Base-by-base conservation (phyloP, 2,888 invertebrate genomes). In the Temnothorax ravouxi region DNA sequence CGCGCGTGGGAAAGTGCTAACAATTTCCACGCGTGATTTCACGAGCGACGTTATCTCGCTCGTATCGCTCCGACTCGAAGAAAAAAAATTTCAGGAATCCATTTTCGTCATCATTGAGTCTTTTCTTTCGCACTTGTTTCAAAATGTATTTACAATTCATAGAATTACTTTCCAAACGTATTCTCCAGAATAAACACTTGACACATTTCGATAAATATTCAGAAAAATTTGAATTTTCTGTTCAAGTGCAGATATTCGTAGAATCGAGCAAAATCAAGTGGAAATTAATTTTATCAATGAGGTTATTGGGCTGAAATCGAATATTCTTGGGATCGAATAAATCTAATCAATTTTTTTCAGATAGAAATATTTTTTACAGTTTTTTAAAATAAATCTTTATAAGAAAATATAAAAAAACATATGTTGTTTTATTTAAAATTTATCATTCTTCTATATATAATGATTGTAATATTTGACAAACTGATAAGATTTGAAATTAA, bases 11-110 rank as follows among this genome's bases (percentile, higher is more conserved):
- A 80, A 71, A 71, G 25, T 25, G 38, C 25, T 61, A 80, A 80
- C 18, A 38, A 80, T 80, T 59, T 80, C 47, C 56, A 79, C 71
- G 79, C 44, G 71, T 71, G 79, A 79, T 21, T 71, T 79, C 47
- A 29, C 67, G 54, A 44, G 8, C 21, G 15, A 47, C 47, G 18
- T 71, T 21, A 47, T 54, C 13, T n/a, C 38, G 29, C 13, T 34
- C 29, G 11, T 21, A 44, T 77, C 29, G 79, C 4, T 29, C 21
- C 54, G 56, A n/a, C 47, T 47, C 6, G 13, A 61, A 13, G n/a
- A 47, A 3, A 52, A 54, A 67, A 38, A 67, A 38, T 25, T 25
- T 15, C 34, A n/a, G 6, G 11, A 50, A 44, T 54, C 2, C 21
- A 34, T 44, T 34, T 34, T n/a, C 13, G 44, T 50, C 41, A 54